Evolutionary conservation across 2,797 vertebrate species (phyloP).

Genomic region (Pteropus rufus): DNA sequence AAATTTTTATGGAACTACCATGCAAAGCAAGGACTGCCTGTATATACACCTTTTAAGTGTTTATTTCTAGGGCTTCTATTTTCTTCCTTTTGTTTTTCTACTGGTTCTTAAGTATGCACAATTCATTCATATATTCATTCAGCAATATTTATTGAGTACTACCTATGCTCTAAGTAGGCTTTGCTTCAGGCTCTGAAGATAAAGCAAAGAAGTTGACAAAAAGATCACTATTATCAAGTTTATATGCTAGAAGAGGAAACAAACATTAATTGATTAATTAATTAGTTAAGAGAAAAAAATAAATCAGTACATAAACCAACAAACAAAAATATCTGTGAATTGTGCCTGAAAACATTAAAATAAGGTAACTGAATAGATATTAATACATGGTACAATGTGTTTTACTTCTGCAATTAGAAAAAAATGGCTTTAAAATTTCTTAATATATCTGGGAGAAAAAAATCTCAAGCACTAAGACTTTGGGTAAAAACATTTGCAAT

Average conservation of each 20-base stretch:
- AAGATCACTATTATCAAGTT: neutral
- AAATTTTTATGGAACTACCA: too few species aligned
- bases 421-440: constrained; percentile 11
- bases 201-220: neutral
- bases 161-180: neutral
- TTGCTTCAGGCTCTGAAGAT: neutral
- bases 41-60: neutral
- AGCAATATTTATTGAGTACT: neutral
- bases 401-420: constrained; percentile 22
- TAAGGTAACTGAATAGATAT: neutral
- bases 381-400: neutral
- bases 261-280: neutral
- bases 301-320: neutral
- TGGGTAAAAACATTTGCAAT: neutral
- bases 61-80: neutral
- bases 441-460: neutral
- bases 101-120: neutral
- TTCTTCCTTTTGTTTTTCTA: neutral
- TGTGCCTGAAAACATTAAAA: constrained; percentile 15
- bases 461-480: neutral
- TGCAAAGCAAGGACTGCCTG: neutral
- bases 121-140: neutral
- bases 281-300: constrained; percentile 11
- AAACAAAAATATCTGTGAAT: constrained; percentile 29
- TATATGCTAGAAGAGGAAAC: neutral